Evolutionary conservation across 92 coral and sea anemone species (phyloP).

Genomic region (Phenganax subtilis): DNA sequence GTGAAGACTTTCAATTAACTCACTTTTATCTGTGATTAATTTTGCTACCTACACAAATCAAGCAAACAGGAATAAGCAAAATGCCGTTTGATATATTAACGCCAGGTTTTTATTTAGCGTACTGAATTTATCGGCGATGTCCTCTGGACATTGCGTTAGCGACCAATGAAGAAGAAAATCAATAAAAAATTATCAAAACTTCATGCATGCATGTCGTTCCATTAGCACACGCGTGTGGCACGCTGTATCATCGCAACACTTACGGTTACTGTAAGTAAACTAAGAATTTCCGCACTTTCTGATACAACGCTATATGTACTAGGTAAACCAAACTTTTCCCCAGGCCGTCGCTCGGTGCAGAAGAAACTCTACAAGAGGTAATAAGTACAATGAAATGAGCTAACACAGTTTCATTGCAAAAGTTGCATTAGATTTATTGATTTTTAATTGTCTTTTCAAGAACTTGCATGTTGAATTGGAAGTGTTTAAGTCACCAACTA

Average conservation of each 20-base stretch:
- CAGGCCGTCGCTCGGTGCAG: constrained; percentile 90
- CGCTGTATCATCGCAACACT: neutral
- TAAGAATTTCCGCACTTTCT: constrained; percentile 76
- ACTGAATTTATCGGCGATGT: too few relatives aligned
- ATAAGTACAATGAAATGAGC: neutral
- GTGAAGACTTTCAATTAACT: constrained; percentile 83
- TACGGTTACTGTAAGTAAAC: constrained; percentile 77
- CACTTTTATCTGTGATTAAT: constrained; percentile 66
- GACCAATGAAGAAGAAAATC: too few relatives aligned
- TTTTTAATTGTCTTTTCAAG: too few relatives aligned
- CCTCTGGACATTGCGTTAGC: too few relatives aligned
- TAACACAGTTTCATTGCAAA: neutral
- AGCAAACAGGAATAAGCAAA: neutral
- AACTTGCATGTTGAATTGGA: too few relatives aligned
- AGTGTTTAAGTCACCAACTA: too few relatives aligned
- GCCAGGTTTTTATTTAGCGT: too few relatives aligned
- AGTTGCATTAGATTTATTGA: neutral
- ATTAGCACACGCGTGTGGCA: too few relatives aligned
- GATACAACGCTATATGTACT: constrained; percentile 62
- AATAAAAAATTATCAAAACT: too few relatives aligned
- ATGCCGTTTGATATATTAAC: too few relatives aligned
- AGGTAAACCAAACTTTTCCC: constrained; percentile 80
- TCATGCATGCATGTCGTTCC: too few relatives aligned
- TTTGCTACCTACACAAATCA: constrained; percentile 58
- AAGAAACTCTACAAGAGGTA: constrained; percentile 66